Evolutionary conservation across 2,113 vertebrate species (phyloP).

Genomic region (Cervus canadensis): DNA sequence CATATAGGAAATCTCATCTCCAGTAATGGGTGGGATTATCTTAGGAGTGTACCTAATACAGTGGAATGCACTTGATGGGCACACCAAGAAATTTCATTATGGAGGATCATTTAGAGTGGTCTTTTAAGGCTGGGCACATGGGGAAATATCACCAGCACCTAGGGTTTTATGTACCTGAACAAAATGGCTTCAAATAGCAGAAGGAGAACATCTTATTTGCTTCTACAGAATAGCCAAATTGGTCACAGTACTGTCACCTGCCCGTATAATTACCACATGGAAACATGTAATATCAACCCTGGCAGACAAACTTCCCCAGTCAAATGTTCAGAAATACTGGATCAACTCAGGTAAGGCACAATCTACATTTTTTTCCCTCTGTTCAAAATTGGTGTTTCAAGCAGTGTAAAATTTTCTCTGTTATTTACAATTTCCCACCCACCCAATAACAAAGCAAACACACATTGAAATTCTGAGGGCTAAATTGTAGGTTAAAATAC

Average conservation of each 20-base stretch:
- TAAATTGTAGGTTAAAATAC: background rate
- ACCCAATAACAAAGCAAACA: background rate
- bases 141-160: background rate
- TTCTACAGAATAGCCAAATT: background rate
- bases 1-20: background rate
- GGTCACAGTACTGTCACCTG: background rate
- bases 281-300: background rate
- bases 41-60: background rate
- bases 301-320: background rate
- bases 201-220: background rate
- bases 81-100: background rate
- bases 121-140: background rate
- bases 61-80: background rate
- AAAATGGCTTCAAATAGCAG: background rate
- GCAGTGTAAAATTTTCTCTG: background rate
- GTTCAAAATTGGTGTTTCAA: background rate
- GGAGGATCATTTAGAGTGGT: background rate
- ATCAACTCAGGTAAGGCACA: background rate
- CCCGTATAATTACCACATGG: background rate
- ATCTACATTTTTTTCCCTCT: background rate
- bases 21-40: background rate
- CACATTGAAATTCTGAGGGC: background rate
- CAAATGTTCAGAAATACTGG: background rate
- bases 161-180: background rate
- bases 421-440: background rate